These are phyloP conservation scores for Thunnus albacares DNA, from an alignment of 2,797 vertebrate genomes.

Conservation along the genomic window DNA sequence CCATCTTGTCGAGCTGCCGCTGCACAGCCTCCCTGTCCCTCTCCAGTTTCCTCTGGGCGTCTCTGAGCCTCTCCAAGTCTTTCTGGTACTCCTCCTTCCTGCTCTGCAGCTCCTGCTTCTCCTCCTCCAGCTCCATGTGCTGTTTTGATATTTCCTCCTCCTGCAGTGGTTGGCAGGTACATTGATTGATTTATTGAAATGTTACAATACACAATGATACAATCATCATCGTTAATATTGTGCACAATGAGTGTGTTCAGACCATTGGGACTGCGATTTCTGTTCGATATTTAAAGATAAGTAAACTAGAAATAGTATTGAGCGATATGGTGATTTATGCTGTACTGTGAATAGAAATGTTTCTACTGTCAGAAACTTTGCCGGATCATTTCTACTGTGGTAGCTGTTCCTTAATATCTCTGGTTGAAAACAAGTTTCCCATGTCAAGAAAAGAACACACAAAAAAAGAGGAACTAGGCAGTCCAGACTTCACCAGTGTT, in stretches of 20 bases:
- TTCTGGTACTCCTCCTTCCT: conserved; percentile 91
- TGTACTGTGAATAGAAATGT: too few species aligned
- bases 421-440: too few species aligned
- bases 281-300: too few species aligned
- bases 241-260: too few species aligned
- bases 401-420: too few species aligned
- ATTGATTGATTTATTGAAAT: conserved; percentile 45
- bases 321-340: too few species aligned
- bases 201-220: neutral
- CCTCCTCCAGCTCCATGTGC: conserved; percentile 85
- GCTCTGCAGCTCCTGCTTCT: conserved; percentile 86
- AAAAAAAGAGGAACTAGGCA: neutral
- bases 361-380: too few species aligned
- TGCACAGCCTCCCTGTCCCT: conserved; percentile 88
- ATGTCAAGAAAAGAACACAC: too few species aligned
- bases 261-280: too few species aligned
- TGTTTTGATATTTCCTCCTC: conserved; percentile 86
- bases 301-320: too few species aligned
- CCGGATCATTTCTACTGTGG: too few species aligned
- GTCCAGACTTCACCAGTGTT: neutral
- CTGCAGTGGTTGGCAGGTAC: conserved; percentile 62
- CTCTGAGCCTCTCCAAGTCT: conserved; percentile 91
- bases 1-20: conserved; percentile 85
- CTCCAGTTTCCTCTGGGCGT: conserved; percentile 92
- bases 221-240: too few species aligned